Evolutionary conservation across 2,797 vertebrate genomes (phyloP).

Genomic region (Betta splendens): DNA sequence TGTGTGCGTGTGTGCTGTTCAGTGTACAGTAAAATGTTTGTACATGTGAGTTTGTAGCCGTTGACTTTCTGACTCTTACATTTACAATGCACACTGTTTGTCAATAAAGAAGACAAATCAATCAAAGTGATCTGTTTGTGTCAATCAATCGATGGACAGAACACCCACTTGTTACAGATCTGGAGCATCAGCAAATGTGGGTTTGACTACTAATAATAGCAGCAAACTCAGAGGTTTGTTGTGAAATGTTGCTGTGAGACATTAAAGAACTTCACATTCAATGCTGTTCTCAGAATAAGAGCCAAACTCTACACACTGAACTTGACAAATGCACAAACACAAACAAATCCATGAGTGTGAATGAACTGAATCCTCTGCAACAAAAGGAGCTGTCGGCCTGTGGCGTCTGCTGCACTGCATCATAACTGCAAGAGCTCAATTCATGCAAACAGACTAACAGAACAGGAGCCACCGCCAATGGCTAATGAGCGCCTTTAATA

Average conservation of each 20-base stretch:
- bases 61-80: slow-evolving; percentile 73
- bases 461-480: slow-evolving; percentile 47
- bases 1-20: slow-evolving; percentile 56
- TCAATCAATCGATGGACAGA: slow-evolving; percentile 4
- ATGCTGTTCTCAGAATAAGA: too few species aligned
- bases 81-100: slow-evolving; percentile 74
- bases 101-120: slow-evolving; percentile 75
- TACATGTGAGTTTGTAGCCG: slow-evolving; percentile 75
- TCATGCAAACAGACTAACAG: slow-evolving; percentile 54
- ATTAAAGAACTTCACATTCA: too few species aligned
- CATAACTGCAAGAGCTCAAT: slow-evolving; percentile 48
- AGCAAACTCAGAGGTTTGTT: too few species aligned
- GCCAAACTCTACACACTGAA: too few species aligned
- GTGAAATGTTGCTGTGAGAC: too few species aligned
- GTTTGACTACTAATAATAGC: too few species aligned
- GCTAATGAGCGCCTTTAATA: slow-evolving; percentile 56
- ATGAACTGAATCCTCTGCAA: slow-evolving; percentile 46
- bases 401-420: slow-evolving; percentile 46
- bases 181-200: too few species aligned
- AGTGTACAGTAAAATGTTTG: slow-evolving; percentile 76
- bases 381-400: slow-evolving; percentile 46
- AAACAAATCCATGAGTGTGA: slow-evolving; percentile 3
- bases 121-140: slow-evolving; percentile 24
- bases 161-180: too few species aligned
- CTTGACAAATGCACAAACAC: slow-evolving; percentile 25